A percentile compares a stretch with the other conserved stretches of the same genome.
Evolutionary conservation across 2,888 invertebrate genomes (phyloP).

Genomic region (Meiosimyza platycephala): DNA sequence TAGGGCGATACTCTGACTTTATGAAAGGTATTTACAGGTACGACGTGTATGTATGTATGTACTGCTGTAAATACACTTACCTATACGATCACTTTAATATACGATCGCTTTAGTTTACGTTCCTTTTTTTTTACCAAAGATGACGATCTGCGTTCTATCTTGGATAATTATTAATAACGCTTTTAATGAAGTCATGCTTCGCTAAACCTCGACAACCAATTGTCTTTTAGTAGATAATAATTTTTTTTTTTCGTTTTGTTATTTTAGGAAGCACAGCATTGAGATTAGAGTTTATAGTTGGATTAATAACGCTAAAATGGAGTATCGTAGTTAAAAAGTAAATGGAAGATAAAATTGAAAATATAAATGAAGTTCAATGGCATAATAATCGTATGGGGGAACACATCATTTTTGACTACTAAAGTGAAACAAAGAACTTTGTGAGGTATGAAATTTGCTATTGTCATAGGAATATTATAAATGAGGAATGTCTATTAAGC

Average conservation of each 20-base stretch:
- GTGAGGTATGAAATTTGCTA: too few relatives aligned
- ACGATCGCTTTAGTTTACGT: conserved; percentile 13
- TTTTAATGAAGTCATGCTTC: conserved; percentile 46
- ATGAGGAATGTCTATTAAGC: too few relatives aligned
- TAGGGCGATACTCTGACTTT: conserved; percentile 21
- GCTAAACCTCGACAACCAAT: conserved; percentile 49
- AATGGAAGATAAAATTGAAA: conserved; percentile 5
- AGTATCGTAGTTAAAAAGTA: conserved; percentile 4
- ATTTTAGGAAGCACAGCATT: conserved; percentile 13
- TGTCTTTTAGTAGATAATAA: conserved; percentile 59
- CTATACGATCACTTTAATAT: conserved; percentile 10
- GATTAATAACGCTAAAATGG: conserved; percentile 19
- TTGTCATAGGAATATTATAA: too few relatives aligned
- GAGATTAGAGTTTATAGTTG: conserved; percentile 20
- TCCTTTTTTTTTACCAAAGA: conserved; percentile 12
- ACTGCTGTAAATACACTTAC: background rate
- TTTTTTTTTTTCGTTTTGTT: background rate
- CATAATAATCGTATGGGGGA: background rate
- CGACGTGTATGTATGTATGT: background rate
- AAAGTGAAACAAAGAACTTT: too few relatives aligned
- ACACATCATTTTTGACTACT: too few relatives aligned
- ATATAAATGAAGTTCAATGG: conserved; percentile 22
- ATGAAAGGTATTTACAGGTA: conserved; percentile 1
- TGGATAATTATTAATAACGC: conserved; percentile 45
- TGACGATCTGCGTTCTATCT: conserved; percentile 37